Conservation (phyloP, 2,888 invertebrate genomes). For the Thysanoteuthis rhombus region DNA sequence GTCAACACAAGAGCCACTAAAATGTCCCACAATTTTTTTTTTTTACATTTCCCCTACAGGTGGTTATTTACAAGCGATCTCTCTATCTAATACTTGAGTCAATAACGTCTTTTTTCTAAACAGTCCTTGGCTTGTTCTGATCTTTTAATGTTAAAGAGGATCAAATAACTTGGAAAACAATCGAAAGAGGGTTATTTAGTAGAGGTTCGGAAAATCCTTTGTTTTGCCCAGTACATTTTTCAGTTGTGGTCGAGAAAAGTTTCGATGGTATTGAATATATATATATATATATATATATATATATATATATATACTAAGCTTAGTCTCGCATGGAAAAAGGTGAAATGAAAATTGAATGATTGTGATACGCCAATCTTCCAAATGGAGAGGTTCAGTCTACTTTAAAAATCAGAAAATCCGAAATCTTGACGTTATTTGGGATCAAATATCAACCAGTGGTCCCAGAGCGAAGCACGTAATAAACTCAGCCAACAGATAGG, state of each 20-base stretch:
- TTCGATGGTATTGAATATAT: no score
- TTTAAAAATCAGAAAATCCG: no score
- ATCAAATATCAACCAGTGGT: no score
- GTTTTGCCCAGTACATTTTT: neutral
- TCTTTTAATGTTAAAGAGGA: neutral
- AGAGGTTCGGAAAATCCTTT: neutral
- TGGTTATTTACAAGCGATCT: neutral
- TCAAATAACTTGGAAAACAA: neutral
- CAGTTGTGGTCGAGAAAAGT: neutral
- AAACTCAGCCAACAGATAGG: no score
- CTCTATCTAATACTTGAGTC: neutral
- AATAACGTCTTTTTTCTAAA: neutral
- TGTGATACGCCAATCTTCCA: no score
- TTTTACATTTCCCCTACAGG: neutral
- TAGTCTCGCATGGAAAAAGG: no score
- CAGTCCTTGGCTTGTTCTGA: neutral
- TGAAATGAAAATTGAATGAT: no score
- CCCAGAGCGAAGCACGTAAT: no score
- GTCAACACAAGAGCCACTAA: neutral
- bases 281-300: no score
- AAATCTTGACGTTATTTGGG: no score
- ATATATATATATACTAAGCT: no score
- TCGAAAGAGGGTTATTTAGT: neutral
- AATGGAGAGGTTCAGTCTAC: no score
- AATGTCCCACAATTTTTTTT: neutral